These are phyloP conservation scores for Autographa gamma DNA, from an alignment of 2,888 invertebrate genomes.

Conservation along the genomic window DNA sequence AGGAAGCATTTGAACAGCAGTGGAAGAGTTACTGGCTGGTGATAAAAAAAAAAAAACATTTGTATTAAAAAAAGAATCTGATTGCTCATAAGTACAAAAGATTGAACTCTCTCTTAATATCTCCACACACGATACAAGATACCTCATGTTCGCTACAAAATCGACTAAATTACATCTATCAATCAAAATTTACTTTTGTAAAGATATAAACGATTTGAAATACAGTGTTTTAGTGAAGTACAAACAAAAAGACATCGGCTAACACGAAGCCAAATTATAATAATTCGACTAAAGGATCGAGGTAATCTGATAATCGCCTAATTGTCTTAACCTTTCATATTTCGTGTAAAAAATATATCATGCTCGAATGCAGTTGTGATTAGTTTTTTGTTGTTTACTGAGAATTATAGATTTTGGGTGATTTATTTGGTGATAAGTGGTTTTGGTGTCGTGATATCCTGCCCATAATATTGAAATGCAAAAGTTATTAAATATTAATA, in stretches of 20 bases:
- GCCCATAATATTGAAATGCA: constrained; percentile 6
- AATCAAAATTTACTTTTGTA: constrained; percentile 64
- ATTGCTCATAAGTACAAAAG: neutral
- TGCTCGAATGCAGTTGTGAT: constrained; percentile 52
- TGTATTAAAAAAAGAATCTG: no score
- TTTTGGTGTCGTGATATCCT: constrained; percentile 12
- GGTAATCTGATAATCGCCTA: constrained; percentile 76
- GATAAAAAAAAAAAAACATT: no score
- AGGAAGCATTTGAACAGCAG: no score
- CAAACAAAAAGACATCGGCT: constrained; percentile 56
- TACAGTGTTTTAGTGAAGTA: constrained; percentile 53
- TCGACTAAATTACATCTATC: constrained; percentile 58
- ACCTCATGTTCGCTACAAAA: constrained; percentile 28
- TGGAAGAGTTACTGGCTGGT: no score
- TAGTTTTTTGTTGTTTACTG: constrained; percentile 29
- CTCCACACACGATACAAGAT: constrained; percentile 28
- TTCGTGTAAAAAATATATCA: constrained; percentile 55
- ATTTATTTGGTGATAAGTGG: constrained; percentile 38
- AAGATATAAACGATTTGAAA: constrained; percentile 52
- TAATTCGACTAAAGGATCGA: constrained; percentile 71
- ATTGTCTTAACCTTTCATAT: constrained; percentile 66
- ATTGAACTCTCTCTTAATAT: constrained; percentile 23
- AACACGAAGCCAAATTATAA: constrained; percentile 71
- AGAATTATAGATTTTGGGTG: constrained; percentile 18
- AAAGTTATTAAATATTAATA: no score